phyloP scores from a whole-genome alignment of 2,797 vertebrate genomes.

The Dallia pectoralis region DNA sequence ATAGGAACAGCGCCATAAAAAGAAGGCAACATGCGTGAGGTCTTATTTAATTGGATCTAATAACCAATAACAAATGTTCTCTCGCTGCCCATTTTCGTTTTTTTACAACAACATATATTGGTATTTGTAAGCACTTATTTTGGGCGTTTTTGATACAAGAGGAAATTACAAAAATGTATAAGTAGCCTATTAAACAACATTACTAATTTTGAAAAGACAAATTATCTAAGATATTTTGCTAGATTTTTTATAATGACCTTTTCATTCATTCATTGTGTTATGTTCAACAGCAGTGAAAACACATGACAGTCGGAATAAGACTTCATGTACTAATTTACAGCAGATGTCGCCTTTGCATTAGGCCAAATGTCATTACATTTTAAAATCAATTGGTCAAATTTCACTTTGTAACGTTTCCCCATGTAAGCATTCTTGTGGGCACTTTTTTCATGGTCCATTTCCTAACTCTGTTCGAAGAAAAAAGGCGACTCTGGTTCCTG shows the following conservation, averaged over 20 bases:
- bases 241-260: not conserved
- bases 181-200: not conserved
- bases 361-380: not conserved
- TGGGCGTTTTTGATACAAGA: not conserved
- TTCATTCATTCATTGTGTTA: not conserved
- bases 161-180: not conserved
- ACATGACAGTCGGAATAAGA: not conserved
- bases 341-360: not conserved
- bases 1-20: conserved; percentile 71
- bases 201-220: not conserved
- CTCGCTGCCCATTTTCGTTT: not conserved
- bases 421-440: not conserved
- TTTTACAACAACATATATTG: not conserved
- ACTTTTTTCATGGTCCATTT: not conserved
- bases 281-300: not conserved
- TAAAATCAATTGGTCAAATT: conserved; percentile 40
- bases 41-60: conserved; percentile 25
- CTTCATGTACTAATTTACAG: not conserved
- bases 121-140: not conserved
- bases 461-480: no score
- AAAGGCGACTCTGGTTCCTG: no score
- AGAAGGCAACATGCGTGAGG: conserved; percentile 31
- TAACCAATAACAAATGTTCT: conserved; percentile 22
- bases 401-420: conserved; percentile 24
- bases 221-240: not conserved